These are phyloP conservation scores for Aphaenogaster rudis DNA, from an alignment of 1,140 invertebrate species.

Conservation along the genomic window DNA sequence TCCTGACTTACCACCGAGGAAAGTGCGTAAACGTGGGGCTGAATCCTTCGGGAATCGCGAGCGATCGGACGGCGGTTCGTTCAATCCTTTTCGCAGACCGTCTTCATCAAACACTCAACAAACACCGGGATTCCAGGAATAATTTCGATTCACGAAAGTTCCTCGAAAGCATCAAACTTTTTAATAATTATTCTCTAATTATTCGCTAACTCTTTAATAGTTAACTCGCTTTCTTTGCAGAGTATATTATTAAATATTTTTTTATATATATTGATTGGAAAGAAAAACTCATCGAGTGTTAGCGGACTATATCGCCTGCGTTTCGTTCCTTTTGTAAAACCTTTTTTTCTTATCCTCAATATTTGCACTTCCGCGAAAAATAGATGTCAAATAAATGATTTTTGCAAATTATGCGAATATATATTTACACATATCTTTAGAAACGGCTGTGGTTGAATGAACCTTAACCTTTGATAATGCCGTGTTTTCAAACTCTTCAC, in stretches of 20 bases:
- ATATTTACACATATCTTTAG: neutral
- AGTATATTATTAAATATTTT: neutral
- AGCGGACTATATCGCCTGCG: neutral
- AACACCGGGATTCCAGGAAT: neutral
- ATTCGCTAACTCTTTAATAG: neutral
- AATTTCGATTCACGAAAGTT: neutral
- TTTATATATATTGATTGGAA: neutral
- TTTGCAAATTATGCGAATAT: neutral
- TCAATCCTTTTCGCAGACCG: neutral
- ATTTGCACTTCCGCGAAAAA: neutral
- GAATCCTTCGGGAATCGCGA: neutral
- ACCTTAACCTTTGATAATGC: slow-evolving; percentile 10
- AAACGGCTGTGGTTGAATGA: neutral
- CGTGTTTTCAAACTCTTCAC: neutral
- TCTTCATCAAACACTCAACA: neutral
- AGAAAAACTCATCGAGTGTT: neutral
- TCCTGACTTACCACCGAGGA: slow-evolving; percentile 6
- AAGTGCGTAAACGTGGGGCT: slow-evolving; percentile 20
- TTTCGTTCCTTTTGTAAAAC: neutral
- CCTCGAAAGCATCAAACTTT: neutral
- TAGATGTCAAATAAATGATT: neutral
- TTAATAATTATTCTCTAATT: neutral
- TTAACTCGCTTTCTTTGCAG: neutral
- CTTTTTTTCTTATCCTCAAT: neutral
- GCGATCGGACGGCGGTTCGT: neutral